Base-by-base conservation (phyloP, 2,113 vertebrate species). In the Cephalopholis sonnerati region DNA sequence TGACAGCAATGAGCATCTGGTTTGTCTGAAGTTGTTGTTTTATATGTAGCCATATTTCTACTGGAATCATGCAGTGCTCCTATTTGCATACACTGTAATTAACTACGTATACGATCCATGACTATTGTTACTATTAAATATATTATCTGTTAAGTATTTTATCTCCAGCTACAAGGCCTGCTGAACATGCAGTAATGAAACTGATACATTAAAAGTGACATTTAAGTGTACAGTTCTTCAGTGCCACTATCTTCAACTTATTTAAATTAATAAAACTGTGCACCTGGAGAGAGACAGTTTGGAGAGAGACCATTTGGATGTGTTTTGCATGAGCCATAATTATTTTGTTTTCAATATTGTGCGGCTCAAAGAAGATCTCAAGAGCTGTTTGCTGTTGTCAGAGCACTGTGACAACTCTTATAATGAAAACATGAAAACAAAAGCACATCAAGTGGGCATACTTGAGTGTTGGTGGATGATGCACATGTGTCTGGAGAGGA, bases 21-120 rank as follows among this genome's bases (percentile, higher is more conserved):
- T 61, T 29, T 58, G 22, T 50, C 46, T 67, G 10, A 12, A 75
- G 57, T 17, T n/a, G 65, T 53, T 59, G 51, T 2, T 67, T 44
- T 44, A 44, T 68, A 50, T 53, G 70, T 51, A 24, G 24, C 18
- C 11, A 55, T 62, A 55, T 62, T 80, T 72, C 22, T 39, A 18
- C 11, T 55, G 53, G 67, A 62, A 62, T 68, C 17, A 73, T 27
- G 27, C 25, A 54, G 22, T 0, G 1, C 68, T 57, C 36, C 39
- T 32, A 51, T 29, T 78, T 64, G 61, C 46, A 69, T 53, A 63
- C 32, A 27, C 22, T 59, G 24, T 69, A 79, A 74, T 83, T 75
- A 61, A 71, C 27, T 44, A 3, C 11, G 41, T 44, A 74, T 69
- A 74, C 78, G 84, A 74, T 78, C 62, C 53, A 77, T 85, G 61